A percentile compares a stretch with the other conserved stretches of the same genome.
Evolutionary conservation across 2,113 vertebrate genomes (phyloP).

Genomic region (Talpa occidentalis): DNA sequence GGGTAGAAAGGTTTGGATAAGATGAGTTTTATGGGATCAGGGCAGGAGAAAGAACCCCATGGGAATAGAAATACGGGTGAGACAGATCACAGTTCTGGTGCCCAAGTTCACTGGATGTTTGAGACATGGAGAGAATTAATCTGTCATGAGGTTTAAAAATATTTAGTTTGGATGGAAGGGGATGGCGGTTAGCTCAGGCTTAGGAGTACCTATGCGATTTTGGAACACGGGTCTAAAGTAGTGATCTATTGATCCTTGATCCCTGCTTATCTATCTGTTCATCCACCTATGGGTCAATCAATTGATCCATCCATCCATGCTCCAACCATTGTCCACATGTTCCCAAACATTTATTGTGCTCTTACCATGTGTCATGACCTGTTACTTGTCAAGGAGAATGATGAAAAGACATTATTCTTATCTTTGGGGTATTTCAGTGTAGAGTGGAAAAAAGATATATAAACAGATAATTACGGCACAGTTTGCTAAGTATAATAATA

Average conservation of each 20-base stretch:
- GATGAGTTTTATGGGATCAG: background rate
- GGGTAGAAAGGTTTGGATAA: background rate
- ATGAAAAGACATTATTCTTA: background rate
- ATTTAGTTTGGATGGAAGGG: background rate
- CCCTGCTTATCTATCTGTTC: background rate
- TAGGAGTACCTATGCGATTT: background rate
- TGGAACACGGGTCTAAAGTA: background rate
- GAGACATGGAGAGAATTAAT: background rate
- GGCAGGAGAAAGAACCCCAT: background rate
- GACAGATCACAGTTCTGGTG: background rate
- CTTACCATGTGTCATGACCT: background rate
- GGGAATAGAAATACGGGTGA: background rate
- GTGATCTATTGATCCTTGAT: background rate
- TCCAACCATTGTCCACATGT: background rate
- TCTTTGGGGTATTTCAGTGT: background rate
- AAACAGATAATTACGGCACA: background rate
- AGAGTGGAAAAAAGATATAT: background rate
- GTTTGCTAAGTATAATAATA: constrained; percentile 39
- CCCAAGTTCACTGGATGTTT: background rate
- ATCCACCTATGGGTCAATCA: background rate
- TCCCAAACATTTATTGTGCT: background rate
- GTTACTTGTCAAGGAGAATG: background rate
- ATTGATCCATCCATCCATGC: no score
- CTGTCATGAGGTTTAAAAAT: background rate
- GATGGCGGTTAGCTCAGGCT: background rate